Base-by-base conservation (phyloP, 2,797 vertebrate genomes). In the Taenioides sp. region DNA sequence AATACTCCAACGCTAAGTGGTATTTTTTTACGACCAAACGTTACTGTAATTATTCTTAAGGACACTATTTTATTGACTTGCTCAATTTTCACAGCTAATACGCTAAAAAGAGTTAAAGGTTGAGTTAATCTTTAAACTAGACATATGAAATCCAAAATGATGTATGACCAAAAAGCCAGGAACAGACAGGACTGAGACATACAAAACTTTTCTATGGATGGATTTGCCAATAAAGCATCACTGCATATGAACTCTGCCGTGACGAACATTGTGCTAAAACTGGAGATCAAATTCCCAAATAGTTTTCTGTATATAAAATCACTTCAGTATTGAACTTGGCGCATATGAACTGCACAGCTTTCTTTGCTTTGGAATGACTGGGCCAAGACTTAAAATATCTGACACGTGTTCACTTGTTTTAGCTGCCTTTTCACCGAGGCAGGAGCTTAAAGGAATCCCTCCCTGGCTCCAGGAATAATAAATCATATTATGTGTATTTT, bases 251-350 rank as follows among this genome's bases (percentile, higher is more conserved):
- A 49, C 43, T 65, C 23, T 65, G 43, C 63, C 27, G 43, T 65
- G 63, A 65, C 34, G 61, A 63, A 63, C 63, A 69, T 64, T 40
- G 66, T 60, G 70, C 54, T 28, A 71, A 64, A 3, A 71, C 17
- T 40, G 14, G 27, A 74, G n/a, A 69, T 74, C 11, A 18, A 57
- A 73, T 78, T 80, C 57, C 64, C 67, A 57, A n/a, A 22, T 0
- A 17, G 43, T 40, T 81, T 80, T 78, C 69, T 62, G 69, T 50
- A 55, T 85, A 80, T 83, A 60, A 73, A 70, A 82, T 75, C 49
- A 78, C 0, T 40, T 78, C 31, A 68, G 40, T 50, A 65, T 65
- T 49, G 64, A 28, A 65, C 64, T 65, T 77, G 73, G 77, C 73
- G 66, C 28, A n/a, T 17, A 65, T 12, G 14, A 59, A 68, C 25